phyloP scores from a whole-genome alignment of 2,797 vertebrate genomes.

The Urosaurus nigricauda region DNA sequence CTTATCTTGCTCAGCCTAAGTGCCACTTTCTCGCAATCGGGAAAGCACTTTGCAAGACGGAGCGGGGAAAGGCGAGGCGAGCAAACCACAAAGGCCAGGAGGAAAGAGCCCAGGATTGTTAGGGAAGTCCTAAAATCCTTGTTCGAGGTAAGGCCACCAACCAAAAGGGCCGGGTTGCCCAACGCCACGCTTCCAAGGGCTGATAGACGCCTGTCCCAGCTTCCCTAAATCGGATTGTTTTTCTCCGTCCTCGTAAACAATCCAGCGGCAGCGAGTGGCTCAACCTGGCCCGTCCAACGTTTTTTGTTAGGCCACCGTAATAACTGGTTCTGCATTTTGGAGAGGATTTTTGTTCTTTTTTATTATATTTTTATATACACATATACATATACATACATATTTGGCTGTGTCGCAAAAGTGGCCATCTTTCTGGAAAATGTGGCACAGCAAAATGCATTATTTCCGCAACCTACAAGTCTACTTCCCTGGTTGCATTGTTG shows the following conservation, averaged over 20 bases:
- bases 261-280: not conserved
- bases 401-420: not conserved
- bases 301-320: not conserved
- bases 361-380: too few relatives aligned
- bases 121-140: not conserved
- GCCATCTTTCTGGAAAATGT: not conserved
- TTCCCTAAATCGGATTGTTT: not conserved
- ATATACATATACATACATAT: too few relatives aligned
- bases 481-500: too few relatives aligned
- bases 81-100: not conserved
- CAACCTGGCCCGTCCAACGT: not conserved
- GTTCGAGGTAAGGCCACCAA: not conserved
- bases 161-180: not conserved
- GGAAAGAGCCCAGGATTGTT: not conserved
- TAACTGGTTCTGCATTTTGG: slow-evolving; percentile 19
- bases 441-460: too few relatives aligned
- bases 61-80: too few relatives aligned
- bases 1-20: not conserved
- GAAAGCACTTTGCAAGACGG: not conserved
- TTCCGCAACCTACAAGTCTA: too few relatives aligned
- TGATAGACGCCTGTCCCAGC: not conserved
- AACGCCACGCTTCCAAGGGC: not conserved
- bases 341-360: not conserved
- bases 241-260: not conserved
- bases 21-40: not conserved